Conservation (phyloP, 2,113 vertebrate genomes). For the Entomyzon cyanotis region DNA sequence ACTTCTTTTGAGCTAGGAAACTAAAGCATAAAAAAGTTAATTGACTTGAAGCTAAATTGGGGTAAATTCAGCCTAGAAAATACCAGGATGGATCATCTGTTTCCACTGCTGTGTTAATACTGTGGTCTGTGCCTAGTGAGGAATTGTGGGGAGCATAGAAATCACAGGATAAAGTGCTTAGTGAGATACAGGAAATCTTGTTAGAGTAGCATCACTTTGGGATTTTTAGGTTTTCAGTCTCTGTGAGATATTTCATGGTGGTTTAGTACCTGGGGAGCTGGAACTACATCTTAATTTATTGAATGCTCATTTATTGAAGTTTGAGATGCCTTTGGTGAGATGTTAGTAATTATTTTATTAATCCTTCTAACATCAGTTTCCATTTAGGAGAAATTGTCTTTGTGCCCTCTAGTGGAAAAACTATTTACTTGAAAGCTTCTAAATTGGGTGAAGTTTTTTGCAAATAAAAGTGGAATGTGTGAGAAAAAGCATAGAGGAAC, state of each 20-base stretch:
- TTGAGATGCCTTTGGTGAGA: neutral
- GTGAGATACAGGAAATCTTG: neutral
- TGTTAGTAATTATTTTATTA: neutral
- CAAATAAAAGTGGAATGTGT: neutral
- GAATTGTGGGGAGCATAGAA: neutral
- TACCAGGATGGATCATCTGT: neutral
- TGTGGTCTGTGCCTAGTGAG: neutral
- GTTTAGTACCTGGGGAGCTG: neutral
- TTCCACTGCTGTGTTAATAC: neutral
- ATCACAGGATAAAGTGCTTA: neutral
- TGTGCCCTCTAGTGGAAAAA: conserved; percentile 68
- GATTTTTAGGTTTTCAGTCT: neutral
- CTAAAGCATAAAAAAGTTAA: neutral
- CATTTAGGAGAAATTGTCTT: conserved; percentile 25
- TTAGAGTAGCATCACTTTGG: neutral
- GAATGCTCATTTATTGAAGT: neutral
- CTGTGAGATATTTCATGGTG: neutral
- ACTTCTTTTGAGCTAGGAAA: neutral
- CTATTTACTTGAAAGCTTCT: neutral
- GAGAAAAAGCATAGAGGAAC: neutral
- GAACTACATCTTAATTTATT: neutral
- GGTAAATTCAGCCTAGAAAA: neutral
- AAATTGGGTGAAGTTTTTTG: neutral
- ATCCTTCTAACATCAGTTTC: neutral
- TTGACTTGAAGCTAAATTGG: neutral